phyloP scores from a whole-genome alignment of 2,888 invertebrate genomes.

The Caenorhabditis wallacei region DNA sequence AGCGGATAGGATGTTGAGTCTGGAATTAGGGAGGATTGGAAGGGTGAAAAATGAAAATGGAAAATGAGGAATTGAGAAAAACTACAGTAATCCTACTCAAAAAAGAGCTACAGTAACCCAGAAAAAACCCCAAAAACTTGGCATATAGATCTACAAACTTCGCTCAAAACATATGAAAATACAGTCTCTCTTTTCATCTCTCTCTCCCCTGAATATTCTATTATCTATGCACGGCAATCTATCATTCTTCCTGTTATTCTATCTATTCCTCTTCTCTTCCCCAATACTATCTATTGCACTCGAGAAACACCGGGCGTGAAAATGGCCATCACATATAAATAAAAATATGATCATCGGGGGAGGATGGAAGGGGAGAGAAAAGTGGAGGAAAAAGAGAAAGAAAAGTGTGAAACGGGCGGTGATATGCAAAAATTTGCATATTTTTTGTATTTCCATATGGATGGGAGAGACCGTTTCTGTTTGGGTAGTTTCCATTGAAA shows the following conservation, averaged over 20 bases:
- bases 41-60: background rate
- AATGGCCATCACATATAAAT: too few relatives aligned
- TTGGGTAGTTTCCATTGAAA: background rate
- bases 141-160: too few relatives aligned
- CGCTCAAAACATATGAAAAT: background rate
- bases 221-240: constrained; percentile 58
- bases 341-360: too few relatives aligned
- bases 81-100: too few relatives aligned
- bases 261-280: background rate
- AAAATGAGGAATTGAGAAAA: background rate
- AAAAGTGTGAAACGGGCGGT: background rate
- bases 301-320: background rate
- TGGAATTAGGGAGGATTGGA: constrained; percentile 29
- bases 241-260: background rate
- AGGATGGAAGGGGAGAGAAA: background rate
- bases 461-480: background rate
- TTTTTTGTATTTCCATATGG: too few relatives aligned
- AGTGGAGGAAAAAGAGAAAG: background rate
- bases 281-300: too few relatives aligned
- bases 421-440: too few relatives aligned
- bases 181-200: background rate
- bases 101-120: too few relatives aligned
- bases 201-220: constrained; percentile 12
- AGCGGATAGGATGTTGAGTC: constrained; percentile 76
- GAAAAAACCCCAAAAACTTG: too few relatives aligned